phyloP scores from a whole-genome alignment of 2,797 vertebrate species.

The Glyptemys insculpta region DNA sequence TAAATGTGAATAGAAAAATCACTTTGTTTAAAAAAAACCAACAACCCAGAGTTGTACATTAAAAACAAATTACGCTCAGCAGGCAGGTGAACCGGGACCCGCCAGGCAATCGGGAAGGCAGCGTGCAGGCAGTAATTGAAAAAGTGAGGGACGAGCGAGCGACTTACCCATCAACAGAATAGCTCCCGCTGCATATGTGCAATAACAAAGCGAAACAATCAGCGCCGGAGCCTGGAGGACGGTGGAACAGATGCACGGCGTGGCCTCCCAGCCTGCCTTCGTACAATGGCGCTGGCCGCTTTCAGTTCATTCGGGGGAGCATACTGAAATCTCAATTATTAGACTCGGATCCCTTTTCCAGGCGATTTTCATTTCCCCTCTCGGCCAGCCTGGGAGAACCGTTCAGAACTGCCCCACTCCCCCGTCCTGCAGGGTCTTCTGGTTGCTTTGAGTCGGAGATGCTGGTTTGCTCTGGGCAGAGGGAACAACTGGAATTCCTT shows the following conservation, averaged over 20 bases:
- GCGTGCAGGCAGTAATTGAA: conserved; percentile 39
- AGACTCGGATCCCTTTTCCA: background rate
- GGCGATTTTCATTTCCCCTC: background rate
- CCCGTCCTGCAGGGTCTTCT: background rate
- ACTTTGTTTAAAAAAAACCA: background rate
- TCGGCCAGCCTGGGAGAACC: background rate
- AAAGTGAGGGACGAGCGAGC: background rate
- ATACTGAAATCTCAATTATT: background rate
- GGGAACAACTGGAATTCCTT: background rate
- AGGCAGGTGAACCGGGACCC: conserved; percentile 46
- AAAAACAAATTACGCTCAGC: conserved; percentile 65
- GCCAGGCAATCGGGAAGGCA: conserved; percentile 56
- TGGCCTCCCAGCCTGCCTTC: accelerated
- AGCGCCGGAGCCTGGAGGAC: background rate
- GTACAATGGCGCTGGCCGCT: accelerated
- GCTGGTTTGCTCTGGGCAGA: background rate
- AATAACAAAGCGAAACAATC: background rate
- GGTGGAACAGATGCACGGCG: accelerated
- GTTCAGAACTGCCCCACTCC: background rate
- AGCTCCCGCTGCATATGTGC: background rate
- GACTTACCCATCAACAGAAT: background rate
- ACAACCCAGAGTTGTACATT: conserved; percentile 32
- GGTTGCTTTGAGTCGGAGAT: background rate
- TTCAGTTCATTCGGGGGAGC: background rate
- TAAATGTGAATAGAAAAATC: background rate